phyloP scores from a whole-genome alignment of 2,888 invertebrate genomes.

The Megastigmus dorsalis region DNA sequence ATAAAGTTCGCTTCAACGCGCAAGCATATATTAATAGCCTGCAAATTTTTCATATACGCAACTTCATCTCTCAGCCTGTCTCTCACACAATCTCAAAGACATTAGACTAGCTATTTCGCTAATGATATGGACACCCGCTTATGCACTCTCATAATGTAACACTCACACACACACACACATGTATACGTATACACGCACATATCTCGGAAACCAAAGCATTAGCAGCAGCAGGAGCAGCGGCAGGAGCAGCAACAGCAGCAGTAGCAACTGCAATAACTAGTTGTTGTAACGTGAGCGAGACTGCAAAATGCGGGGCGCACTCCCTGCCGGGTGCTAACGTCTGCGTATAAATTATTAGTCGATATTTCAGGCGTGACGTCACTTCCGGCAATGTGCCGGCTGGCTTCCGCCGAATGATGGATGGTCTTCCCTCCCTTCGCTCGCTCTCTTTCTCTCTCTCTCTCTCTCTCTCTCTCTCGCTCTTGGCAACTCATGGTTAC shows the following conservation, averaged over 20 bases:
- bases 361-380: slow-evolving; percentile 73
- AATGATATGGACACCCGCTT: too few species aligned
- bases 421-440: slow-evolving; percentile 58
- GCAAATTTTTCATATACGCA: too few species aligned
- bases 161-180: too few species aligned
- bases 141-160: too few species aligned
- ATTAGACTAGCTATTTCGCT: too few species aligned
- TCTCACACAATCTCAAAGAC: too few species aligned
- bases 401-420: slow-evolving; percentile 71
- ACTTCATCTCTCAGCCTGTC: too few species aligned
- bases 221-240: too few species aligned
- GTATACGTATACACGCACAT: too few species aligned
- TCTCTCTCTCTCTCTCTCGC: background rate
- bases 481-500: background rate
- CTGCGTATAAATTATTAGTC: slow-evolving; percentile 73
- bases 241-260: slow-evolving; percentile 15
- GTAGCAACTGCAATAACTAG: background rate
- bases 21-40: too few species aligned
- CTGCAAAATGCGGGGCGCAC: slow-evolving; percentile 61
- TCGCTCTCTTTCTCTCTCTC: background rate
- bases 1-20: too few species aligned
- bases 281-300: slow-evolving; percentile 24
- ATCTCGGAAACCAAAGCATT: too few species aligned
- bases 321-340: slow-evolving; percentile 64
- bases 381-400: slow-evolving; percentile 73